Evolutionary conservation across 2,113 vertebrate species (phyloP), one percentile per base, ranked within the genome.

Genomic region (Patagioenas fasciata): DNA sequence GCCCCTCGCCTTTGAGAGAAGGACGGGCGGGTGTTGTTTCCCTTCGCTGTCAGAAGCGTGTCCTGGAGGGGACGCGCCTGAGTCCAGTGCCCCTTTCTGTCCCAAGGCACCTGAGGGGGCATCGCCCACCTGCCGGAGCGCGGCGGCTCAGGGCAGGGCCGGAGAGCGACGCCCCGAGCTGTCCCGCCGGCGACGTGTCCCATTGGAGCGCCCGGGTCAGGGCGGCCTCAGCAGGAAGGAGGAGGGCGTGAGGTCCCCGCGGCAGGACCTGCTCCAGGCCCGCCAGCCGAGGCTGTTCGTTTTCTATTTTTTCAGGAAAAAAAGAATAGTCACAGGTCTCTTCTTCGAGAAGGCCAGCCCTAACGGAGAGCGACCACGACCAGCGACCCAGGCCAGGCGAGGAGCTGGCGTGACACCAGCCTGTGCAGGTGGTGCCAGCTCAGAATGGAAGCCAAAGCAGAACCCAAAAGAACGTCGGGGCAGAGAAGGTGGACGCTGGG

Each of bases 161-260:
- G 17, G 31, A 19, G 38, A 11, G 51, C 7, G 26, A 3, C 58
- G 3, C 15, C 12, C 9, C 3, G 28, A 6, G 47, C 61, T 48
- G 26, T 10, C 19, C 56, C 0, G 32, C 1, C 11, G 1, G 54
- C 24, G 48, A 2, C 31, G 1, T 1, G 10, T 5, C 64, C 65
- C n/a, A 5, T 29, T 29, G 2, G 50, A 32, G 29, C 31, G 20
- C n/a, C n/a, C 24, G 2, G 9, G 11, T 2, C 60, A 5, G 20
- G 15, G 5, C 18, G n/a, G 1, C 18, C 65, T 13, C 44, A 3
- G 65, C 31, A 1, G 4, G 21, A 1, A 25, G 3, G 11, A 10
- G 51, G 15, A 0, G 2, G 38, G n/a, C 57, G 4, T 7, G 53
- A 36, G 80, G 26, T 16, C 3, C 38, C 23, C 1, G 5, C 1